A percentile compares a stretch with the other conserved stretches of the same genome.
Conservation (phyloP, 2,888 invertebrate species). For the Lasius fuliginosus region DNA sequence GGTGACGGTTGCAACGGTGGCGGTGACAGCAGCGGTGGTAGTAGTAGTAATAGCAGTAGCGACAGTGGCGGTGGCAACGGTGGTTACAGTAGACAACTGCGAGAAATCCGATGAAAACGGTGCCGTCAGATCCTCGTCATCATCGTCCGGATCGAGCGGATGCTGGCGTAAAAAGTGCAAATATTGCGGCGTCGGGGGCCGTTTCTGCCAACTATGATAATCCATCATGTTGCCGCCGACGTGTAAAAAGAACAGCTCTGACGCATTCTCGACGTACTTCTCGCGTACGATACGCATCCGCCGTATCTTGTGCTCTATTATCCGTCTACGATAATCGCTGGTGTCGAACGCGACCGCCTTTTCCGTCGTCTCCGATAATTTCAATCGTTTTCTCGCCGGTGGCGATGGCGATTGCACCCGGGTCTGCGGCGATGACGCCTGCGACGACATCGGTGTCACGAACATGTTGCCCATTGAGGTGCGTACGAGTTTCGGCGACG, state of each 20-base stretch:
- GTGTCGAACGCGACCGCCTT: conserved; percentile 82
- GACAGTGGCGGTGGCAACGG: conserved; percentile 52
- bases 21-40: conserved; percentile 63
- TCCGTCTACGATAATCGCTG: conserved; percentile 88
- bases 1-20: conserved; percentile 62
- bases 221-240: conserved; percentile 96
- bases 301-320: conserved; percentile 91
- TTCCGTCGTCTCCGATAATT: conserved; percentile 84
- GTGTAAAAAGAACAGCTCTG: conserved; percentile 95
- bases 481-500: conserved; percentile 84
- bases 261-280: conserved; percentile 92
- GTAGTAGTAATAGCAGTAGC: conserved; percentile 26
- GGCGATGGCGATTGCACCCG: conserved; percentile 84
- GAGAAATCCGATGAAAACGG: conserved; percentile 71
- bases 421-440: conserved; percentile 75
- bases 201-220: conserved; percentile 94
- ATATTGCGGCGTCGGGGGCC: conserved; percentile 92
- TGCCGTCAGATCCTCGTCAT: conserved; percentile 86
- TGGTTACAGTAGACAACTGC: conserved; percentile 9
- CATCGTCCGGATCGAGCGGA: conserved; percentile 89
- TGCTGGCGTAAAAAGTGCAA: conserved; percentile 92
- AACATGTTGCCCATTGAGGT: conserved; percentile 85
- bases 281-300: conserved; percentile 91
- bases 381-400: conserved; percentile 87
- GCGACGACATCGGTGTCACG: conserved; percentile 79